Base-by-base conservation (phyloP, 23 tunicate genomes). In the Ciona savignyi region DNA sequence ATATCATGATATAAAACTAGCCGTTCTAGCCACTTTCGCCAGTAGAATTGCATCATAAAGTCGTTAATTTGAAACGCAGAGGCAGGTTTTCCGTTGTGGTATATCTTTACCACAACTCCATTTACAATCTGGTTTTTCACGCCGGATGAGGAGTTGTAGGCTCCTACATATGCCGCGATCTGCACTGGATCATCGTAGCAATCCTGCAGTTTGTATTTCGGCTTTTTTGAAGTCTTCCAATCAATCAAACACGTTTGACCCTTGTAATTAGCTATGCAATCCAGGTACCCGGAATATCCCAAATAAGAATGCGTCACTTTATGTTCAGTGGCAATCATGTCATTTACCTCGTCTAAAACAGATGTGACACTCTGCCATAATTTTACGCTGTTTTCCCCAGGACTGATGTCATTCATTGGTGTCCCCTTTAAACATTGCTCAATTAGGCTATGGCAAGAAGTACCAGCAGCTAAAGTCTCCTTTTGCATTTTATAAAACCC, bases 121-220 rank as follows among this genome's bases (percentile, higher is more conserved):
- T 27, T 32, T 6, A 28, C 51, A 24, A 89, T 73, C 77, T 80
- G 84, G 27, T 71, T 32, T 15, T 61, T 1, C 1, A 62, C 66
- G 23, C 33, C 60, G 25, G 19, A 29, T 2, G 30, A 11, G 62
- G 67, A 61, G 69, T 89, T 89, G 26, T 71, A 71, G 4, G 88
- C 88, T 1, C 96, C 96, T 11, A 80, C 79, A 74, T 89, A 89
- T 15, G 96, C 96, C 0, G 84, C 96, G 23, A 89, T 77, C 51
- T 89, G 96, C 35, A 77, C 23, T 2, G 96, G 96, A 69, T 83
- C 96, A 32, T 83, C 88, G 48, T 82, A 89, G 73, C 88, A 89
- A 33, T 89, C 75, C 3, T 74, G 68, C 66, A 89, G 69, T 21
- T 60, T 68, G 19, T 67, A 49, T 26, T 65, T 69, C 2, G 25